Evolutionary conservation across 2,797 vertebrate species (phyloP), one percentile per base, ranked within the genome.

Genomic region (Peromyscus melanophrys): DNA sequence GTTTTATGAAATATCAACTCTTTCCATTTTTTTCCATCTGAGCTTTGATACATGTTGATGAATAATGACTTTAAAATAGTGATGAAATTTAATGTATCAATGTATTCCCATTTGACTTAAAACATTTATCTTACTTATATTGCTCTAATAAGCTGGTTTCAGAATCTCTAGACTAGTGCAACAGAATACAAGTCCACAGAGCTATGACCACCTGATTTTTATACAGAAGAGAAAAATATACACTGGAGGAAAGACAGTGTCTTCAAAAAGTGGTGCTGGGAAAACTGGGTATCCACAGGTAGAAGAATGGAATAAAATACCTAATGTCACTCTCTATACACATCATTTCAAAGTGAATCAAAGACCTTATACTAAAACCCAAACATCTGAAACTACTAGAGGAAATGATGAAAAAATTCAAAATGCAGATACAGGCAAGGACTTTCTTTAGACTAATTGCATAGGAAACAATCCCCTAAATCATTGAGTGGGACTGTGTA

Each of bases 1-100:
- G 12, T 84, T 73, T 90, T 46, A 87, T 91, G 43, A 87, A 86
- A 92, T 95, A 89, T 84, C 90, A 78, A 85, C 69, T 83, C 4
- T 87, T 8, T 69, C 19, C 10, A 80, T 46, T 76, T 90, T 89
- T 89, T 87, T 73, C n/a, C 55, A 80, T 77, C 76, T 52, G 92
- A 34, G 4, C 10, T 96, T 83, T 90, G 71, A 59, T 25, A 88
- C 77, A 40, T 16, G 27, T 63, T 97, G 49, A 59, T 89, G 34
- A 71, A 80, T 88, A 90, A 81, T 67, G 77, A 91, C 40, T 92
- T 85, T 77, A 61, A 67, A 92, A 81, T 78, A 77, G 17, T 77
- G 16, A 55, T 85, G 46, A 57, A 81, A 67, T 86, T 90, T 94
- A 89, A 95, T 75, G 78, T 92, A 10, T n/a, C n/a, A 69, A 6